Percentiles rank a stretch among this genome's conserved stretches.
Evolutionary conservation across 2,888 invertebrate species (phyloP).

Genomic region (Taenaris catops): DNA sequence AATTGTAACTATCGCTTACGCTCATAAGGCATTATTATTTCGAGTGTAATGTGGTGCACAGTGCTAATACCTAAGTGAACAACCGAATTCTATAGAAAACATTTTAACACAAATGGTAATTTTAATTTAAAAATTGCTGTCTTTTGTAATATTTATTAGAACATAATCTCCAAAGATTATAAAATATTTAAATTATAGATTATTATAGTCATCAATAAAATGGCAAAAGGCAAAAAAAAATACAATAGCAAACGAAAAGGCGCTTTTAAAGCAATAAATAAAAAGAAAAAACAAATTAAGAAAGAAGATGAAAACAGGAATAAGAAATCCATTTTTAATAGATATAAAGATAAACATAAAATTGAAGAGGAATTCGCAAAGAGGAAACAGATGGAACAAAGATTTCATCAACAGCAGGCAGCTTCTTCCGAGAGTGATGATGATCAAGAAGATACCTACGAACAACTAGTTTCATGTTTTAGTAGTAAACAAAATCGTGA

Average conservation of each 20-base stretch:
- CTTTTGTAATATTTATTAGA: too few relatives aligned
- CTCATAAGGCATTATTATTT: too few relatives aligned
- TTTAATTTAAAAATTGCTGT: too few relatives aligned
- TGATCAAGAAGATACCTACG: constrained; percentile 60
- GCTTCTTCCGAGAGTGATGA: constrained; percentile 74
- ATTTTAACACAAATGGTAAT: too few relatives aligned
- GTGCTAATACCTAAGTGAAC: too few relatives aligned
- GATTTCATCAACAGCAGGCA: constrained; percentile 45
- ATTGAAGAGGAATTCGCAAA: constrained; percentile 66
- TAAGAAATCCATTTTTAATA: constrained; percentile 67
- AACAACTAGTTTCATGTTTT: constrained; percentile 75
- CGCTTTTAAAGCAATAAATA: constrained; percentile 31
- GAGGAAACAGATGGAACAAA: constrained; percentile 54
- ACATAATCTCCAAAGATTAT: too few relatives aligned
- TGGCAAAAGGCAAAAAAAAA: constrained; percentile 50
- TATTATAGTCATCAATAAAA: constrained; percentile 23
- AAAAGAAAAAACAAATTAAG: constrained; percentile 43
- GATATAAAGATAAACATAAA: constrained; percentile 69
- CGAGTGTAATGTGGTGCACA: too few relatives aligned
- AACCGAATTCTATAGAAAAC: too few relatives aligned
- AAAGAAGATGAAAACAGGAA: constrained; percentile 47
- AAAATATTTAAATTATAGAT: too few relatives aligned
- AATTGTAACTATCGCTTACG: too few relatives aligned
- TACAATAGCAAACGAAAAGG: constrained; percentile 42
- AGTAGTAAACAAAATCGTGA: constrained; percentile 33